phyloP scores from a whole-genome alignment of 2,888 invertebrate species.

The Nebria salina region DNA sequence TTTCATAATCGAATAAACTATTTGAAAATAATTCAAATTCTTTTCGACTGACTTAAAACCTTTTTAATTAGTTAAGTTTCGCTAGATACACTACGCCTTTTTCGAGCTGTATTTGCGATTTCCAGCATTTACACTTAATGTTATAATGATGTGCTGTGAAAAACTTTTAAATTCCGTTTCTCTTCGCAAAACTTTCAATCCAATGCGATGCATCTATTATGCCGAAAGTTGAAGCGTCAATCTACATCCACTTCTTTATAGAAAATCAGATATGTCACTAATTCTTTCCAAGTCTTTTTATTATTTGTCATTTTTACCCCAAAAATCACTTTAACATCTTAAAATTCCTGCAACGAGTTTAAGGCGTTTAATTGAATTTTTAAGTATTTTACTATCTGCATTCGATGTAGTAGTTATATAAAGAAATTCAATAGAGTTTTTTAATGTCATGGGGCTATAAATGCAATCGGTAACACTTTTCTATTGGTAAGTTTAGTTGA shows the following conservation, averaged over 20 bases:
- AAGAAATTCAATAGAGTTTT: too few species aligned
- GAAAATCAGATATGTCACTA: neutral
- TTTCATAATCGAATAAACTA: neutral
- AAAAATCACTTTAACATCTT: neutral
- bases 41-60: neutral
- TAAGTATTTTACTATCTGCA: too few species aligned
- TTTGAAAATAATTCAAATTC: neutral
- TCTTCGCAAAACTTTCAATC: neutral
- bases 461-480: too few species aligned
- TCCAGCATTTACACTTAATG: neutral
- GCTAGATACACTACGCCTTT: neutral
- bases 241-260: neutral
- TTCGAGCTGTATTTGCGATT: neutral
- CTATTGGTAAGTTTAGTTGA: too few species aligned
- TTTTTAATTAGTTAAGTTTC: neutral
- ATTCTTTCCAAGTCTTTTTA: neutral
- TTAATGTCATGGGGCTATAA: too few species aligned
- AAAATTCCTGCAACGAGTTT: too few species aligned
- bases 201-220: neutral
- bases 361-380: too few species aligned
- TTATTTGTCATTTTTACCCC: neutral
- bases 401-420: too few species aligned
- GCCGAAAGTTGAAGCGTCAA: neutral
- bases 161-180: neutral
- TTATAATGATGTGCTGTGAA: neutral